Base-by-base conservation (phyloP, 2,113 vertebrate species). In the Rana temporaria region DNA sequence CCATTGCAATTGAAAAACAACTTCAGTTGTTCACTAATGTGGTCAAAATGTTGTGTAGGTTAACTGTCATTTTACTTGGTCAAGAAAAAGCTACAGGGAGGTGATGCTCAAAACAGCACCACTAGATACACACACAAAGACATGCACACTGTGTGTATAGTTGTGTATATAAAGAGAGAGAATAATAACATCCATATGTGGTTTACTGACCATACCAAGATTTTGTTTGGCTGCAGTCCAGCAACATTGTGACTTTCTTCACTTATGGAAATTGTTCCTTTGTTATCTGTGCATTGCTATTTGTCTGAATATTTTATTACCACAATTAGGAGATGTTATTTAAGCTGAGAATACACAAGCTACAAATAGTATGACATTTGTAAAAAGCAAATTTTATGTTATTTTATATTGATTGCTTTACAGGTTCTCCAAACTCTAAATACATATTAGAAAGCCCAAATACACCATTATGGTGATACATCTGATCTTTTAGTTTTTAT, bases 131-230 rank as follows among this genome's bases (percentile, higher is more conserved):
- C 26, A 30, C 26, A 30, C 26, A 30, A 1, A 30, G 1, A 30
- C 26, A 30, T 30, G 3, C 26, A 30, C 26, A 30, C 26, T 30
- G 30, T 78, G 14, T 30, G 26, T 30, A 30, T 48, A 12, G 6
- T 14, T 48, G 14, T 7, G 3, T 30, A 30, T 30, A 59, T 68
- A 69, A 22, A 59, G 22, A 19, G 24, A 75, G 42, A 75, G 38
- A 2, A 70, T 48, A 80, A 80, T 66, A 70, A 80, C 26, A 24
- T 18, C 22, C 77, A 79, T 79, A 64, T 79, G 77, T 68, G 55
- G 24, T 69, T 69, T 56, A 66, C 17, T 55, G 66, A 78, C 48
- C 77, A 68, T 24, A 68, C n/a, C n/a, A 34, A 19, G 42, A 78
- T 79, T 79, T n/a, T 34, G 16, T 57, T 79, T 79, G 77, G 77